Evolutionary conservation across 2,113 vertebrate genomes (phyloP).

Genomic region (Edolisoma coerulescens): DNA sequence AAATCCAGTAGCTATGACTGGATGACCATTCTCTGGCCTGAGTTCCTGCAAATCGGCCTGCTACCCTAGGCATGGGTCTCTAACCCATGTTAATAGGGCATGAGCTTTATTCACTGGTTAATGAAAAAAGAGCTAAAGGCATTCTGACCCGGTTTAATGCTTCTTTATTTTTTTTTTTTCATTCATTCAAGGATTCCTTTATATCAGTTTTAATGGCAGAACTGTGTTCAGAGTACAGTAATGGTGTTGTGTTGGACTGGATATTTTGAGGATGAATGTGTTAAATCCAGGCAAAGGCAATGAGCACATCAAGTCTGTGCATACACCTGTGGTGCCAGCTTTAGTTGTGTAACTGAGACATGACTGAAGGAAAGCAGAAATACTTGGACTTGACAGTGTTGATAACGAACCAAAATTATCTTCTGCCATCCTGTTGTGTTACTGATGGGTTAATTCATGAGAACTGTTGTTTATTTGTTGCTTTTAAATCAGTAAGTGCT

Average conservation of each 20-base stretch:
- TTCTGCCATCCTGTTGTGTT: background rate
- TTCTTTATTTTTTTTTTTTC: background rate
- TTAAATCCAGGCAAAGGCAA: background rate
- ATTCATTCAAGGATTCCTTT: background rate
- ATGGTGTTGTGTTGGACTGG: background rate
- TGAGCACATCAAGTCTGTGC: background rate
- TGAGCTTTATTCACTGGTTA: background rate
- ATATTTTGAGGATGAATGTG: background rate
- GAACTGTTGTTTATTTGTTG: background rate
- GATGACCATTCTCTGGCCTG: background rate
- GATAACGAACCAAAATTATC: background rate
- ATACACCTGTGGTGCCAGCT: background rate
- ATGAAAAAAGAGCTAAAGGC: background rate
- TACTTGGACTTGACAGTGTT: constrained; percentile 14
- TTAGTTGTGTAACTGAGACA: constrained; percentile 21
- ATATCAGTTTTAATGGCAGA: background rate
- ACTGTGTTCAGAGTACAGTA: background rate
- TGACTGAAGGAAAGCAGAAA: constrained; percentile 47
- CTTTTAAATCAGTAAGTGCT: background rate
- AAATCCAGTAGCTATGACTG: background rate
- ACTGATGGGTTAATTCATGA: background rate
- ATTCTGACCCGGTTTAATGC: background rate
- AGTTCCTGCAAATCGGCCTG: background rate
- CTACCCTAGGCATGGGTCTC: background rate
- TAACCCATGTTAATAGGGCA: background rate